These are phyloP conservation scores for Hippopotamus amphibius DNA, from an alignment of 2,113 vertebrate species.

Conservation along the genomic window DNA sequence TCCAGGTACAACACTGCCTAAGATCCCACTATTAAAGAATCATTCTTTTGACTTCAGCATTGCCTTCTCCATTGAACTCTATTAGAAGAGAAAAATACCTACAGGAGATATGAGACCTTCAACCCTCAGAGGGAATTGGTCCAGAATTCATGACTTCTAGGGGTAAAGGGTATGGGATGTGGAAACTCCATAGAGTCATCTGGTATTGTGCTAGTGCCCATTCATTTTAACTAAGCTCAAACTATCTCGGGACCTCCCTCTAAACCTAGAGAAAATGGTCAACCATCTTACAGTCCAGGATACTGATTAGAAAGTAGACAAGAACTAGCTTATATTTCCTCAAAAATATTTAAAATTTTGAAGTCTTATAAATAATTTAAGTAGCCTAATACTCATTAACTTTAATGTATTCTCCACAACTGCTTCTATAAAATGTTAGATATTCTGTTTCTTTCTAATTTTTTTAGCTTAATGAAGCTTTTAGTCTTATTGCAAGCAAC, in stretches of 20 bases:
- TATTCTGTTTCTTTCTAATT: slow-evolving; percentile 45
- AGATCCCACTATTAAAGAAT: neutral
- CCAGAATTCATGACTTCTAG: neutral
- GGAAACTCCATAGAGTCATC: neutral
- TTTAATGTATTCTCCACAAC: slow-evolving; percentile 71
- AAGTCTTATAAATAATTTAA: slow-evolving; percentile 72
- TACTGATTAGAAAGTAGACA: neutral
- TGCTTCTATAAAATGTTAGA: slow-evolving; percentile 42
- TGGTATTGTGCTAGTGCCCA: neutral
- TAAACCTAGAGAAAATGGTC: neutral
- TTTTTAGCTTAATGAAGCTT: slow-evolving; percentile 62
- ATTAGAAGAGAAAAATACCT: neutral
- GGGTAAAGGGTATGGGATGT: neutral
- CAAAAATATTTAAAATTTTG: slow-evolving; percentile 57
- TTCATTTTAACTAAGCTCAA: neutral
- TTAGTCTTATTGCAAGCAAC: slow-evolving; percentile 44
- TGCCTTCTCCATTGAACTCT: neutral
- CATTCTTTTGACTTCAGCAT: neutral
- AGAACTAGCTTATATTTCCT: slow-evolving; percentile 20
- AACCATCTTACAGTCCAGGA: neutral
- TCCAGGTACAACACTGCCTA: neutral
- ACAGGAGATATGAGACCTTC: neutral
- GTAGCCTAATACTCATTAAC: slow-evolving; percentile 68
- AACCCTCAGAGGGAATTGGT: neutral
- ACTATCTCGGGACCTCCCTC: neutral